Evolutionary conservation across 2,113 vertebrate genomes (phyloP).

Genomic region (Pedionomus torquatus): DNA sequence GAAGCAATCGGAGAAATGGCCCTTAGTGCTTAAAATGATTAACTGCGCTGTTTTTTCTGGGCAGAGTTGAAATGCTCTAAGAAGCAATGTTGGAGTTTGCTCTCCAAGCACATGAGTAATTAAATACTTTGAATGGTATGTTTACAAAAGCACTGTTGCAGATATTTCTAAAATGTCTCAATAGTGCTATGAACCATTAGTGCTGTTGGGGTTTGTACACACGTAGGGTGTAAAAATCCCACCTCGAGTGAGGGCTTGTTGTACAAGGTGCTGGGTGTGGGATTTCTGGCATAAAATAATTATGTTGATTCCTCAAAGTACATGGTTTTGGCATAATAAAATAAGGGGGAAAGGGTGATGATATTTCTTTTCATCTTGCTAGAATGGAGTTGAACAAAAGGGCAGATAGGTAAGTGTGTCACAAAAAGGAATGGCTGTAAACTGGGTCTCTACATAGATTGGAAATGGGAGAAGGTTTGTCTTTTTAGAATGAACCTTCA

Average conservation of each 20-base stretch:
- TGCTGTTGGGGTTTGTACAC: neutral
- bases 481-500: neutral
- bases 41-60: neutral
- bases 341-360: neutral
- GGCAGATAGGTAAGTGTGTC: neutral
- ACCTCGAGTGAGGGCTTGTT: neutral
- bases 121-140: neutral
- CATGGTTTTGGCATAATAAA: neutral
- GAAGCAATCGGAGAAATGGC: neutral
- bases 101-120: neutral
- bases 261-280: neutral
- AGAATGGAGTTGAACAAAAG: neutral
- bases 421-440: neutral
- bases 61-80: neutral
- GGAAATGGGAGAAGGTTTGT: neutral
- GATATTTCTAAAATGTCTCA: neutral
- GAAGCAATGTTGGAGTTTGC: neutral
- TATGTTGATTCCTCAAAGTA: neutral
- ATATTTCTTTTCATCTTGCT: neutral
- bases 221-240: rapidly evolving
- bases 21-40: neutral
- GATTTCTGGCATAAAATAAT: neutral
- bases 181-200: neutral
- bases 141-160: neutral
- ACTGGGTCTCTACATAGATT: neutral